These are phyloP conservation scores for Phenganax stokvisi DNA, from an alignment of 92 coral and sea anemone species.

Conservation along the genomic window DNA sequence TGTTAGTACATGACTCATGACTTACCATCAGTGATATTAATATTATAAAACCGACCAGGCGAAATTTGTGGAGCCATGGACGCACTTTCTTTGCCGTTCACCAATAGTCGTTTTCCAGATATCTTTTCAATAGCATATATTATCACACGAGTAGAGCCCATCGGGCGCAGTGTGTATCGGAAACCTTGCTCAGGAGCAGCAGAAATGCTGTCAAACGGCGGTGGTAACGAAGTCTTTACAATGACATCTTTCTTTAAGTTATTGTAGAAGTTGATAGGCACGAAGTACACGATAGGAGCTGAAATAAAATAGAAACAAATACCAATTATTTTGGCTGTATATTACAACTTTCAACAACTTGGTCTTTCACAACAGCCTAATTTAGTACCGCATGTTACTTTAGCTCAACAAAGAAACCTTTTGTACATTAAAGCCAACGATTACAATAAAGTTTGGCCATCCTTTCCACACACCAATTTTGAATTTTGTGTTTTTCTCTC, in stretches of 20 bases:
- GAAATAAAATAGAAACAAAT: not conserved
- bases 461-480: no score
- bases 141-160: not conserved
- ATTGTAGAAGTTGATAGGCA: conserved; percentile 10
- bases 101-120: conserved; percentile 1
- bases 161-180: not conserved
- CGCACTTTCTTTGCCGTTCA: not conserved
- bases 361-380: no score
- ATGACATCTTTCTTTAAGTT: not conserved
- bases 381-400: no score
- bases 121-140: conserved; percentile 6
- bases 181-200: not conserved
- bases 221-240: conserved; percentile 11
- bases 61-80: conserved; percentile 7
- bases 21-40: conserved; percentile 25
- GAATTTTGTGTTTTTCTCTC: no score
- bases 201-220: not conserved
- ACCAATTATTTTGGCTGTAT: no score
- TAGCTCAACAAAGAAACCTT: no score
- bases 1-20: not conserved
- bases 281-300: conserved; percentile 16
- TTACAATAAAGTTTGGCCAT: no score
- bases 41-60: conserved; percentile 8
- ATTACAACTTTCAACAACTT: no score
- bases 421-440: no score